Evolutionary conservation across 2,797 vertebrate genomes (phyloP).

Genomic region (Intellagama lesueurii): DNA sequence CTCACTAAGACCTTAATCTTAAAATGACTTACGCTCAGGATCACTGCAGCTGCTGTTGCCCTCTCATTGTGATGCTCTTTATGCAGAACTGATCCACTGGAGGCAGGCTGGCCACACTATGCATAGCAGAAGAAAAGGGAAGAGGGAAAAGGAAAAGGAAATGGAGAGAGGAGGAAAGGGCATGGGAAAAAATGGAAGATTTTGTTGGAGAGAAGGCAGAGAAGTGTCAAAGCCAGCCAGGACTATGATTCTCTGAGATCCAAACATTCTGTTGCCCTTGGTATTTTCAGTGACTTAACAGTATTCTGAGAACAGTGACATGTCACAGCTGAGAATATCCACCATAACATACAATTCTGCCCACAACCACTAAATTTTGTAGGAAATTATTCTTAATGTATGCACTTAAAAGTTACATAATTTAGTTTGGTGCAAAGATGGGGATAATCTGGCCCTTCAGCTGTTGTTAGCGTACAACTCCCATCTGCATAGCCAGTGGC

Average conservation of each 20-base stretch:
- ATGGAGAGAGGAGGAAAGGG: conserved; percentile 17
- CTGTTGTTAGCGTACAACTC: background rate
- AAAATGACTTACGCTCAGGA: conserved; percentile 21
- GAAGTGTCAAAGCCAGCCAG: background rate
- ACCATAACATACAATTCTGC: conserved; percentile 22
- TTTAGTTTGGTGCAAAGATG: background rate
- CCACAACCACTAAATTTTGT: conserved; percentile 16
- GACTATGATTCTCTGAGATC: conserved; percentile 44
- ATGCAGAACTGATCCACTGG: conserved; percentile 38
- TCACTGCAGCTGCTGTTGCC: conserved; percentile 30
- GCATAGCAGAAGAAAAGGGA: conserved; percentile 40
- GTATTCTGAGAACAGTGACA: conserved; percentile 71
- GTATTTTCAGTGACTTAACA: conserved; percentile 66
- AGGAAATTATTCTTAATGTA: background rate
- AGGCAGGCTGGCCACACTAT: conserved; percentile 22
- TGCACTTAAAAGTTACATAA: background rate
- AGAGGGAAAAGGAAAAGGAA: conserved; percentile 37
- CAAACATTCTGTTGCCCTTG: conserved; percentile 57
- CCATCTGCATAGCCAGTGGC: background rate
- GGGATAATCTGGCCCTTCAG: background rate
- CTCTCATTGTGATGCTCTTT: conserved; percentile 13
- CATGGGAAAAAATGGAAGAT: conserved; percentile 24
- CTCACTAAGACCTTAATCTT: conserved; percentile 14
- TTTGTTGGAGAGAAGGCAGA: conserved; percentile 35
- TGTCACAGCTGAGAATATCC: conserved; percentile 31